phyloP scores from a whole-genome alignment of 2,888 invertebrate genomes.

The Ormyrus rosae region DNA sequence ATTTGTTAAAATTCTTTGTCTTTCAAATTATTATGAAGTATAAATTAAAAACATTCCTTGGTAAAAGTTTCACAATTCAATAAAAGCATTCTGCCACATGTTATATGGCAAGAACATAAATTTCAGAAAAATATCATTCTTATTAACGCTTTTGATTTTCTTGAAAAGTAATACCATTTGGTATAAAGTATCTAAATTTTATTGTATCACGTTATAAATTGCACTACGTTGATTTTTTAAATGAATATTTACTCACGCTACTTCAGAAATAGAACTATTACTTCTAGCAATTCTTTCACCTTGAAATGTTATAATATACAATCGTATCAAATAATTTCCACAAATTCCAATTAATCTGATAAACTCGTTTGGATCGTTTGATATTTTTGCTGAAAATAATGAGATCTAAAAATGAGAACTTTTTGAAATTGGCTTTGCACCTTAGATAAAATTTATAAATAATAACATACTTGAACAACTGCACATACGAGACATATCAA shows the following conservation, averaged over 20 bases:
- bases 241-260: not conserved
- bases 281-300: not conserved
- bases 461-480: no score
- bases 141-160: not conserved
- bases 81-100: not conserved
- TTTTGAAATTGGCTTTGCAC: no score
- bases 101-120: not conserved
- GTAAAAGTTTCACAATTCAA: not conserved
- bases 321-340: not conserved
- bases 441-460: no score
- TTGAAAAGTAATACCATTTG: not conserved
- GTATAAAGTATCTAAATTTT: not conserved
- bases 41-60: no score
- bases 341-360: not conserved
- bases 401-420: no score
- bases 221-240: not conserved
- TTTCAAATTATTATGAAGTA: no score
- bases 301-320: not conserved
- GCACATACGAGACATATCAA: no score
- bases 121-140: not conserved
- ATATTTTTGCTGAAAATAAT: no score
- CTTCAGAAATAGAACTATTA: not conserved
- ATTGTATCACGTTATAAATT: not conserved
- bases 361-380: not conserved
- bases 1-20: not conserved